A percentile compares a stretch with the other conserved stretches of the same genome.
These are phyloP conservation scores for Sinosuthora webbiana DNA, from an alignment of 2,113 vertebrate genomes.

Conservation along the genomic window DNA sequence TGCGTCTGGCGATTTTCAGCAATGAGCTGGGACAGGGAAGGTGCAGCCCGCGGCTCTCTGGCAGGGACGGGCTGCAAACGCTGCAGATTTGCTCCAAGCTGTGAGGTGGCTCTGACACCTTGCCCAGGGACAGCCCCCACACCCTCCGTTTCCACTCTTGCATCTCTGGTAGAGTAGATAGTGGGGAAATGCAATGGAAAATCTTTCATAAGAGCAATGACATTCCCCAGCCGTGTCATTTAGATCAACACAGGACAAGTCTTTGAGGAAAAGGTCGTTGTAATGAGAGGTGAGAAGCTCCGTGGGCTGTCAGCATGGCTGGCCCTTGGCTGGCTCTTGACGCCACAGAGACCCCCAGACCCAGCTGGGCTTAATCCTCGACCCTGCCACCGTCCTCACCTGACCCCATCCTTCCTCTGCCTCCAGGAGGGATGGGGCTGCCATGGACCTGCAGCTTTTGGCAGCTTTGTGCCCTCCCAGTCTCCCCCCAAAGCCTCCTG, in stretches of 20 bases:
- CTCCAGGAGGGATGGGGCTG: neutral
- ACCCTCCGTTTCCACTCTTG: neutral
- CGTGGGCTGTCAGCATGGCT: fast-evolving
- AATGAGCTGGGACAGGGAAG: neutral
- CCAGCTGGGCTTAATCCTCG: neutral
- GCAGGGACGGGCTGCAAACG: neutral
- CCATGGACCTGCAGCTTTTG: neutral
- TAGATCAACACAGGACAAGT: too few species aligned
- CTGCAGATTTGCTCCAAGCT: neutral
- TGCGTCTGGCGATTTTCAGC: neutral
- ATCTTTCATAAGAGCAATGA: neutral
- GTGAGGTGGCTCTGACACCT: neutral
- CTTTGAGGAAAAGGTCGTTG: neutral
- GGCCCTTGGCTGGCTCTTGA: neutral
- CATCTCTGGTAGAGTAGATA: neutral
- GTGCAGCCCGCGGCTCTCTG: neutral
- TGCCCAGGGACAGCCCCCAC: neutral
- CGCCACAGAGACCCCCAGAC: neutral
- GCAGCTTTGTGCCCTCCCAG: neutral
- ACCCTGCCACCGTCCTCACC: neutral
- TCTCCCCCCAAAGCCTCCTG: neutral
- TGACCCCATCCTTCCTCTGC: neutral
- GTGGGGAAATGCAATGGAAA: neutral
- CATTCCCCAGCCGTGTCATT: fast-evolving
- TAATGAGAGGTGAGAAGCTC: neutral